A percentile compares a stretch with the other conserved stretches of the same genome.
phyloP scores from a whole-genome alignment of 1,140 invertebrate genomes.

The Drosophila subobscura region DNA sequence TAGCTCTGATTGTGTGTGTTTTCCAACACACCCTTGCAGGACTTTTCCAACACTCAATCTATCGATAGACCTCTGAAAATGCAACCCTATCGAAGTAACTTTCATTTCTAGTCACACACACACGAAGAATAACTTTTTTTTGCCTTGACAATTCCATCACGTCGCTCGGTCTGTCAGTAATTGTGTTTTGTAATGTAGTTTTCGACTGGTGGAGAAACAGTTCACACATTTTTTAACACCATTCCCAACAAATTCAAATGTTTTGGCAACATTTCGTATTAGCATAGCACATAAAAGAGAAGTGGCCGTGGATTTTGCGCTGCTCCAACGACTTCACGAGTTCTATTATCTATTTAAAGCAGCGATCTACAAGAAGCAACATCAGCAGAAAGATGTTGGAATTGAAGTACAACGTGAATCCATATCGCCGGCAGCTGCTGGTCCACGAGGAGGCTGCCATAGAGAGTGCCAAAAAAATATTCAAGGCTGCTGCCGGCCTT shows the following conservation, averaged over 20 bases:
- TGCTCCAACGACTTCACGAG: conserved; percentile 47
- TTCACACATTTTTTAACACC: conserved; percentile 78
- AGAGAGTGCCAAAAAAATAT: conserved; percentile 55
- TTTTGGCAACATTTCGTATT: conserved; percentile 63
- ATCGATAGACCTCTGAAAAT: not conserved
- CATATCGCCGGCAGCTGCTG: conserved; percentile 10
- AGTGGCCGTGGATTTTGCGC: conserved; percentile 56
- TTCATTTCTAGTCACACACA: no score
- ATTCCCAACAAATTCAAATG: conserved; percentile 74
- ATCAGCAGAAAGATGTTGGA: conserved; percentile 37
- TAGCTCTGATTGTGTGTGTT: no score
- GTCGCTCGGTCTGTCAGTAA: conserved; percentile 3
- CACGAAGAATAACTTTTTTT: not conserved
- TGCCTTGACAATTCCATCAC: conserved; percentile 50
- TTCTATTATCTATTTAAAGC: conserved; percentile 59
- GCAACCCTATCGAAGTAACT: not conserved
- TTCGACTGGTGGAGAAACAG: conserved; percentile 66
- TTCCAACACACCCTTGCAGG: no score
- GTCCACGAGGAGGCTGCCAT: conserved; percentile 61
- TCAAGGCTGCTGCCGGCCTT: conserved; percentile 35
- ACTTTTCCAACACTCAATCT: not conserved
- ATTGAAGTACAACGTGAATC: conserved; percentile 17
- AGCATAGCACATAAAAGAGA: conserved; percentile 42
- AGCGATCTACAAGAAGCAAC: not conserved
- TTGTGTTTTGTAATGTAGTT: conserved; percentile 71